Evolutionary conservation across 2,888 invertebrate species (phyloP).

Genomic region (Caenorhabditis japonica): DNA sequence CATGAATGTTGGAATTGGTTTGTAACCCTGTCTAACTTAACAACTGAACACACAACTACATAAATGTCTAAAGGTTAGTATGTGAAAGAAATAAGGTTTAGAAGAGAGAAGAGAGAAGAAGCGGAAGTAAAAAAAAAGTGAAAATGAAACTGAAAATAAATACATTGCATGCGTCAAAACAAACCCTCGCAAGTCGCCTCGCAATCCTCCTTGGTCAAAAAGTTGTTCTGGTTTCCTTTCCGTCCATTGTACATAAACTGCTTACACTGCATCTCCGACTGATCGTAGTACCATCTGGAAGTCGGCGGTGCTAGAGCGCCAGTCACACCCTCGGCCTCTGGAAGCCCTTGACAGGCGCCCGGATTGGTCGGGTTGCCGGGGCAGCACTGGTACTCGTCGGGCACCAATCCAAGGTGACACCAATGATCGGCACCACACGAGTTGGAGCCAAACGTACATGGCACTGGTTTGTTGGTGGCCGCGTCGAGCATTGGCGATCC

Average conservation of each 20-base stretch:
- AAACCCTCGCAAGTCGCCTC: constrained; percentile 71
- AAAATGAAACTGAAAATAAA: too few relatives aligned
- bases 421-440: constrained; percentile 70
- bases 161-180: too few relatives aligned
- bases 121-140: background rate
- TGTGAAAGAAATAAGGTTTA: too few relatives aligned
- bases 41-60: too few relatives aligned
- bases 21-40: too few relatives aligned
- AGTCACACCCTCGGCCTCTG: constrained; percentile 52
- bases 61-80: too few relatives aligned
- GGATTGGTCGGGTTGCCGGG: constrained; percentile 68
- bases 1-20: too few relatives aligned
- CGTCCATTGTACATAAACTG: constrained; percentile 72
- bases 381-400: constrained; percentile 74
- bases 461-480: constrained; percentile 61
- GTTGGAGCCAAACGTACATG: constrained; percentile 70
- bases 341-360: constrained; percentile 69
- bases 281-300: constrained; percentile 71
- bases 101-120: too few relatives aligned
- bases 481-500: constrained; percentile 68
- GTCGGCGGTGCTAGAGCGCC: constrained; percentile 63
- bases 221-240: constrained; percentile 75
- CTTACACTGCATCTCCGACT: constrained; percentile 63
- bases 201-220: constrained; percentile 73
- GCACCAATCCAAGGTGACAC: constrained; percentile 71